A percentile compares a stretch with the other conserved stretches of the same genome.
Evolutionary conservation across 2,888 invertebrate species (phyloP).

Genomic region (Coenonympha glycerion): DNA sequence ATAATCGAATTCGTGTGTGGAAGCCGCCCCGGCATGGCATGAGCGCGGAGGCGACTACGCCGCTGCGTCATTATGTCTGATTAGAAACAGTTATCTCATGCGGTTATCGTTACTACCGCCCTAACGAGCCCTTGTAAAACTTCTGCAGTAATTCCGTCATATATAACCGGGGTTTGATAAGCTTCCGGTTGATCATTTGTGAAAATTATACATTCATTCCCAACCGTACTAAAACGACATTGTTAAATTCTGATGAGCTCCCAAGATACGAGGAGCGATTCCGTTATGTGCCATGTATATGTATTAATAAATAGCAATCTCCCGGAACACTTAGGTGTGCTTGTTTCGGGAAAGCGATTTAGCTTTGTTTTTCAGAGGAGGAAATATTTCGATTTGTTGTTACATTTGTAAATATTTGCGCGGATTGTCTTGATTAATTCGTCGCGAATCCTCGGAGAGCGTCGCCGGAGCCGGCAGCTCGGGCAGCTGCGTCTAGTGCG

Average conservation of each 20-base stretch:
- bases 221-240: conserved; percentile 26
- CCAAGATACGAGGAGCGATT: conserved; percentile 4
- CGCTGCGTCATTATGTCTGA: conserved; percentile 62
- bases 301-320: background rate
- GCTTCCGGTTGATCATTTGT: conserved; percentile 54
- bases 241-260: conserved; percentile 19
- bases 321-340: background rate
- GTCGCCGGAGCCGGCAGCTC: no score
- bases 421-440: conserved; percentile 35
- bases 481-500: conserved; percentile 48
- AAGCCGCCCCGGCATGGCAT: conserved; percentile 14
- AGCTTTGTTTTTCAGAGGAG: conserved; percentile 5
- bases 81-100: conserved; percentile 71
- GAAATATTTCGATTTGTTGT: conserved; percentile 10
- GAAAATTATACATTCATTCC: conserved; percentile 48
- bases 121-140: conserved; percentile 70
- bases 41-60: conserved; percentile 30
- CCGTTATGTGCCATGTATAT: background rate
- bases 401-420: conserved; percentile 31
- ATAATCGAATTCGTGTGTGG: conserved; percentile 19
- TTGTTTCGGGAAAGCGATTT: background rate
- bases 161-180: conserved; percentile 56
- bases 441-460: conserved; percentile 34
- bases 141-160: conserved; percentile 60
- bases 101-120: conserved; percentile 66